Conservation (phyloP, 2,888 invertebrate genomes). For the Timema podura region DNA sequence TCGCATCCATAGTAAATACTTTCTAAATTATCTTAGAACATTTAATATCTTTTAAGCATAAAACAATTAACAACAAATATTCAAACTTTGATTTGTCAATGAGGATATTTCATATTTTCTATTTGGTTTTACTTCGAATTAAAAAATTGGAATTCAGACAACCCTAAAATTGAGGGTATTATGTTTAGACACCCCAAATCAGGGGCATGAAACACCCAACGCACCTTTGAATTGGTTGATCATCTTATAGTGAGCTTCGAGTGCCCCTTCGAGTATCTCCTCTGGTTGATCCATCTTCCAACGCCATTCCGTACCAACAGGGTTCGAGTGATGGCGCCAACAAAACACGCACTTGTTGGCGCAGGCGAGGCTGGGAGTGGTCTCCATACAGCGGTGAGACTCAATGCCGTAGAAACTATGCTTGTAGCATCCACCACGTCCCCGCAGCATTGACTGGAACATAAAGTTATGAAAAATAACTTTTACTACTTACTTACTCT, state of each 20-base stretch:
- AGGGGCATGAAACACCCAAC: too few species aligned
- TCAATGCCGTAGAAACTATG: slow-evolving; percentile 59
- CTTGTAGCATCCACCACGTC: slow-evolving; percentile 56
- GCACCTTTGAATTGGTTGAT: slow-evolving; percentile 49
- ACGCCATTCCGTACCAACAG: slow-evolving; percentile 57
- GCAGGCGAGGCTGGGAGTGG: slow-evolving; percentile 56
- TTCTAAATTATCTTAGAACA: too few species aligned
- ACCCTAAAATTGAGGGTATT: too few species aligned
- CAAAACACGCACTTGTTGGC: slow-evolving; percentile 60
- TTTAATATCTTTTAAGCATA: too few species aligned
- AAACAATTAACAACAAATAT: too few species aligned
- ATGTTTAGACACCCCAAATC: too few species aligned
- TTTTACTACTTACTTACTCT: too few species aligned
- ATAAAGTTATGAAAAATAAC: slow-evolving; percentile 8
- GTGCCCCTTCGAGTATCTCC: slow-evolving; percentile 48
- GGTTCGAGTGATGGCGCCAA: slow-evolving; percentile 51
- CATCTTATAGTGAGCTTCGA: slow-evolving; percentile 51
- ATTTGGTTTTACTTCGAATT: neutral
- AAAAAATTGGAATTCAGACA: slow-evolving; percentile 8
- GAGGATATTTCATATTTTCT: too few species aligned
- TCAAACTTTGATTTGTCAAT: too few species aligned
- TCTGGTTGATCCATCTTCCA: slow-evolving; percentile 56
- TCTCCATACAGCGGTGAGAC: slow-evolving; percentile 57
- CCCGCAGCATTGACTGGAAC: slow-evolving; percentile 46
- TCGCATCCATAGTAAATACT: too few species aligned